Percentiles rank a stretch among this genome's conserved stretches.
phyloP scores from a whole-genome alignment of 2,888 invertebrate species.

The Tiliacea citrago region DNA sequence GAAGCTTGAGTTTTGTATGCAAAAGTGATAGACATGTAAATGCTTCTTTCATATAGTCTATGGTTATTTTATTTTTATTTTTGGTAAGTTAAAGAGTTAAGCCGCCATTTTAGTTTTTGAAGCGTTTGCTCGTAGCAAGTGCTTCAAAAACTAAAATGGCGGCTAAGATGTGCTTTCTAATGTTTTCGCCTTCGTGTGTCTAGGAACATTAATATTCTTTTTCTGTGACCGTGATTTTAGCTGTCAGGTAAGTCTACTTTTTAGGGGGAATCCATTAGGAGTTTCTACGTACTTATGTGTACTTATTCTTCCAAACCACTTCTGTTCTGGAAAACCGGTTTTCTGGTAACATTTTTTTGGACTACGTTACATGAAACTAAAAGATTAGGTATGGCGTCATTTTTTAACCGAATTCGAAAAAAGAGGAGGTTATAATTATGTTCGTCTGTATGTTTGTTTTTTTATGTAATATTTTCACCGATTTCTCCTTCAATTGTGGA shows the following conservation, averaged over 20 bases:
- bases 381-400: background rate
- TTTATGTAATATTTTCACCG: too few relatives aligned
- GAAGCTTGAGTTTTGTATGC: conserved; percentile 66
- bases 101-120: conserved; percentile 24
- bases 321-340: background rate
- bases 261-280: background rate
- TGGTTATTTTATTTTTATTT: background rate
- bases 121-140: background rate
- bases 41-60: conserved; percentile 29
- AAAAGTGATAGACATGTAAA: conserved; percentile 52
- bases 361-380: background rate
- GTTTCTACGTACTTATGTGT: background rate
- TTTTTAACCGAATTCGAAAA: background rate
- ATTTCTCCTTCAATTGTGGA: too few relatives aligned
- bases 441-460: too few relatives aligned
- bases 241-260: background rate
- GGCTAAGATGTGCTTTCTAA: background rate
- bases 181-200: background rate
- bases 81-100: background rate
- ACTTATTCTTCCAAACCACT: background rate
- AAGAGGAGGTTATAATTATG: too few relatives aligned
- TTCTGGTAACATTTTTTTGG: background rate
- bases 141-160: too few relatives aligned
- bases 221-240: conserved; percentile 12
- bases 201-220: conserved; percentile 25